Evolutionary conservation across 1,140 invertebrate genomes (phyloP).

Genomic region (Sinonovacula constricta): DNA sequence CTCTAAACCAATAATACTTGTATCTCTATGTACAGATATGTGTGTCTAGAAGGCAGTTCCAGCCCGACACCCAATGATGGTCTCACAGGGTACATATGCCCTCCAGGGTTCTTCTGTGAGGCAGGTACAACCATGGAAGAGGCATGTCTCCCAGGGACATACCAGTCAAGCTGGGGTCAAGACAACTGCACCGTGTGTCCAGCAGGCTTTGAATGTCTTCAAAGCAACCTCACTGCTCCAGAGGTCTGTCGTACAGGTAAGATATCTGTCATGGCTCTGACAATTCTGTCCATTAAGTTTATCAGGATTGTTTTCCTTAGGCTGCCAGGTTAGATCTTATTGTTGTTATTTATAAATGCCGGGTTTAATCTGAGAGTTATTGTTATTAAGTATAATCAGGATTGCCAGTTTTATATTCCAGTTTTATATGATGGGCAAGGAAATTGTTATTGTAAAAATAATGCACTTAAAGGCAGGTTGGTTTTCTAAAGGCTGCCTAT

Average conservation of each 20-base stretch:
- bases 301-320: too few relatives aligned
- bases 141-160: constrained; percentile 73
- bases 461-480: too few relatives aligned
- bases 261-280: too few relatives aligned
- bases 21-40: constrained; percentile 72
- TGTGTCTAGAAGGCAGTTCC: constrained; percentile 73
- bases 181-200: constrained; percentile 72
- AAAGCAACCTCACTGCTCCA: constrained; percentile 71
- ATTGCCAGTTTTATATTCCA: too few relatives aligned
- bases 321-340: too few relatives aligned
- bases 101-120: constrained; percentile 71
- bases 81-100: constrained; percentile 70
- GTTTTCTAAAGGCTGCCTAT: too few relatives aligned
- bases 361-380: too few relatives aligned
- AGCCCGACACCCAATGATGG: constrained; percentile 65
- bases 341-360: too few relatives aligned
- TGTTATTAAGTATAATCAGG: too few relatives aligned
- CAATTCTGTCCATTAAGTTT: too few relatives aligned
- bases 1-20: not conserved
- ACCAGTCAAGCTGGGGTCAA: constrained; percentile 68
- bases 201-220: constrained; percentile 70
- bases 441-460: too few relatives aligned
- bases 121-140: constrained; percentile 66
- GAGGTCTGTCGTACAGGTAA: constrained; percentile 67
- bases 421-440: too few relatives aligned